phyloP scores from a whole-genome alignment of 1,140 invertebrate species.

The Cherax quadricarinatus region DNA sequence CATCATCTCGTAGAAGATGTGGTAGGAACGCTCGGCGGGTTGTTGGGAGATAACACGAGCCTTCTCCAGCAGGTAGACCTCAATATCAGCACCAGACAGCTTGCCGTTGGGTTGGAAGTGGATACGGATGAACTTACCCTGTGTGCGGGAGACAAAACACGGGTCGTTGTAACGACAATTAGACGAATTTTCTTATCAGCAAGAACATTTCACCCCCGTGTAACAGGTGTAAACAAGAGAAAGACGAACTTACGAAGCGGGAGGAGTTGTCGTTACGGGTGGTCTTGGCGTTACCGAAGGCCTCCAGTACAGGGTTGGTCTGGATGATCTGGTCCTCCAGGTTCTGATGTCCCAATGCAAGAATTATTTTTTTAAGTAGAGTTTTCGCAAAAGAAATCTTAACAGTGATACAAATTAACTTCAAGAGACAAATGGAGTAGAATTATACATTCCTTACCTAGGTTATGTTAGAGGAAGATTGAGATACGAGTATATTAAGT shows the following conservation, averaged over 20 bases:
- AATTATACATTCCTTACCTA: background rate
- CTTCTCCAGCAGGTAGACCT: conserved; percentile 39
- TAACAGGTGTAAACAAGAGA: too few species aligned
- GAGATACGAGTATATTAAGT: too few species aligned
- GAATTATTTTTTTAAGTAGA: background rate
- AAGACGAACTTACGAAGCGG: conserved; percentile 91
- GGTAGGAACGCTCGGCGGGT: conserved; percentile 23
- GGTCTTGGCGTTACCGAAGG: conserved; percentile 80
- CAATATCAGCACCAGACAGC: conserved; percentile 98
- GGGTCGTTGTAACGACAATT: too few species aligned
- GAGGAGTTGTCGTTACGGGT: conserved; percentile 99
- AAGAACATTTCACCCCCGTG: too few species aligned
- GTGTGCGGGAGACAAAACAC: background rate
- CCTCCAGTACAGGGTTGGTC: conserved; percentile 61
- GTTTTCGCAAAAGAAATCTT: background rate
- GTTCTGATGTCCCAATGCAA: conserved; percentile 22
- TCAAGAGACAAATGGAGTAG: background rate
- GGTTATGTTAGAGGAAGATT: too few species aligned
- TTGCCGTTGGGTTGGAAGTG: conserved; percentile 94
- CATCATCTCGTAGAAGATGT: conserved; percentile 38
- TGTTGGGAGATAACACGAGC: conserved; percentile 45
- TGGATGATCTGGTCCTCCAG: conserved; percentile 76
- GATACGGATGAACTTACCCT: conserved; percentile 81
- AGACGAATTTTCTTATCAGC: too few species aligned
- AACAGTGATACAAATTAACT: background rate